phyloP scores from a whole-genome alignment of 2,113 vertebrate genomes.

The Bos indicus region DNA sequence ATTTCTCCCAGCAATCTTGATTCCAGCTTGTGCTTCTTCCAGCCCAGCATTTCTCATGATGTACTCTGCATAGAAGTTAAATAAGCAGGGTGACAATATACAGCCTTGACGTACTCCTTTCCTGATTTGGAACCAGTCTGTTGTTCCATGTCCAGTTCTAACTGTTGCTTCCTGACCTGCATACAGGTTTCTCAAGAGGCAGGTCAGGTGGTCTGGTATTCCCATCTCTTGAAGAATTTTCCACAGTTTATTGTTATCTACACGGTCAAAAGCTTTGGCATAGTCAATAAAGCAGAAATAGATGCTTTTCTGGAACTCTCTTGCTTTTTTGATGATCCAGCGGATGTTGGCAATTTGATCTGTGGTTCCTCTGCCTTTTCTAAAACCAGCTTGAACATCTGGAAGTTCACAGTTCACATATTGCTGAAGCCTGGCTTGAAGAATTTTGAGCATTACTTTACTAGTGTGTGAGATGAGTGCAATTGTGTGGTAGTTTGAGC shows the following conservation, averaged over 20 bases:
- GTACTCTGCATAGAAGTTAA: neutral
- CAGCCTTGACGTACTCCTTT: neutral
- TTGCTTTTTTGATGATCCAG: neutral
- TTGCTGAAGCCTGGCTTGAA: neutral
- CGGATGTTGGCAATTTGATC: neutral
- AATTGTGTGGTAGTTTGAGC: no score
- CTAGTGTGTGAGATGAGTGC: neutral
- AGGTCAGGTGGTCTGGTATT: neutral
- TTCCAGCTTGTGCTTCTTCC: neutral
- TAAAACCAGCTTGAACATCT: neutral
- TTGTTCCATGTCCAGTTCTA: neutral
- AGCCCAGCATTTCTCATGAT: fast-evolving
- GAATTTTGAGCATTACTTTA: neutral
- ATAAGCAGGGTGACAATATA: neutral
- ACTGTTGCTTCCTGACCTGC: neutral
- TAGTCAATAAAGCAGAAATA: neutral
- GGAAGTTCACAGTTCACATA: neutral
- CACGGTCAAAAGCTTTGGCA: neutral
- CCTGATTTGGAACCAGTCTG: neutral
- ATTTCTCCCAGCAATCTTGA: neutral
- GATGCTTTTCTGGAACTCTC: neutral
- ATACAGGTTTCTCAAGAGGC: neutral
- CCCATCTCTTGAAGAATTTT: neutral
- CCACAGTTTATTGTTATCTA: neutral
- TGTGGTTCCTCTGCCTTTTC: neutral